Evolutionary conservation across 2,113 vertebrate species (phyloP).

Genomic region (Phocoena phocoena): DNA sequence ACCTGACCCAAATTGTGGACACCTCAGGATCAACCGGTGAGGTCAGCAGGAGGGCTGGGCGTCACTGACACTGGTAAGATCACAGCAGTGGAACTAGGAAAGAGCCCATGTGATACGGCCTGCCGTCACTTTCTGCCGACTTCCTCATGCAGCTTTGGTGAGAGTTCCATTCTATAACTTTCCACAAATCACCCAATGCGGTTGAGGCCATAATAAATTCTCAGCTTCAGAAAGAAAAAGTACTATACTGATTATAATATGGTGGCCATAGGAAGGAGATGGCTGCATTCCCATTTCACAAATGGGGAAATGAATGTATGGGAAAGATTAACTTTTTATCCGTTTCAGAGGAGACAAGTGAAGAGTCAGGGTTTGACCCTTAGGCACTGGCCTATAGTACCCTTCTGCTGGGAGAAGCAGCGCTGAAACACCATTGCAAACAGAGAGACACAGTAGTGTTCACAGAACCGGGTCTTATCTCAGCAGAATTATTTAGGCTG

Average conservation of each 20-base stretch:
- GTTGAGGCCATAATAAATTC: background rate
- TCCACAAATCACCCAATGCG: too few relatives aligned
- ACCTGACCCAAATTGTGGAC: background rate
- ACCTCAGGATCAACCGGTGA: background rate
- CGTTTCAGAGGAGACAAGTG: background rate
- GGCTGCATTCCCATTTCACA: background rate
- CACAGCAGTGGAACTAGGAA: too few relatives aligned
- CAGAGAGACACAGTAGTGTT: accelerated
- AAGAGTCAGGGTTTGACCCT: background rate
- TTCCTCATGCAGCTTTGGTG: background rate
- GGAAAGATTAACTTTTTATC: background rate
- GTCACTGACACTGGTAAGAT: accelerated
- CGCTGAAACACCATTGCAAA: background rate
- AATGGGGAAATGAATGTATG: background rate
- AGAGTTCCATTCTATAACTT: background rate
- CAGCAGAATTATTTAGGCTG: background rate
- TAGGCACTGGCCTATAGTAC: background rate
- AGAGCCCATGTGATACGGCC: background rate
- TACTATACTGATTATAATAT: background rate
- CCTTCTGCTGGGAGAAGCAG: background rate
- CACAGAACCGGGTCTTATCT: background rate
- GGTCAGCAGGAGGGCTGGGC: too few relatives aligned
- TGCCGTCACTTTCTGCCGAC: background rate
- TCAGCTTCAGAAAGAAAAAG: background rate
- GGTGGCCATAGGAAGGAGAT: background rate